Evolutionary conservation across 2,797 vertebrate genomes (phyloP), one percentile per base, ranked within the genome.

Genomic region (Cirrhinus molitorella): DNA sequence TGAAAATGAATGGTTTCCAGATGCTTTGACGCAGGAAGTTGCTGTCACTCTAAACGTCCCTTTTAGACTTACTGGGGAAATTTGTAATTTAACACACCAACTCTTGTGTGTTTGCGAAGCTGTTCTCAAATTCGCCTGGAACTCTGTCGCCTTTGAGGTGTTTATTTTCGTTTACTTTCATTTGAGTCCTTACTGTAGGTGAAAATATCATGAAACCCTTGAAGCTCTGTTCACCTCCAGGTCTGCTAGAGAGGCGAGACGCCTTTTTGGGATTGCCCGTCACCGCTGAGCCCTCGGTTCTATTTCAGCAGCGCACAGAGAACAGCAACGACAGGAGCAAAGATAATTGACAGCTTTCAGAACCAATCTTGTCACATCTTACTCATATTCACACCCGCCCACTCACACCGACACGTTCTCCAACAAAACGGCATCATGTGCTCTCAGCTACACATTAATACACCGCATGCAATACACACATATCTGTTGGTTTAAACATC

Each of bases 301-400:
- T n/a, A 19, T 68, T 76, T 59, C 74, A 80, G 49, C 85, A 75
- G 59, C 53, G 59, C 71, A 31, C 51, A 43, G 81, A 78, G 66
- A 72, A 59, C 61, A 65, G 86, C 88, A 74, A 84, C 31, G 80
- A 81, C 71, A 80, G 66, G 85, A 79, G 49, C 45, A 25, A 37
- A 80, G 31, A 68, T 89, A 88, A 93, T 61, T 90, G 90, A 92
- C 87, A 85, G 90, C 88, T 89, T 89, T 92, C 90, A 91, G 84
- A 89, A 85, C 86, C 83, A 83, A 87, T 88, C 89, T 78, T 28
- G 49, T 91, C 90, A 90, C 83, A 80, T 83, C 78, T 25, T 67
- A 45, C 51, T 72, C 25, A 28, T 71, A 53, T 75, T 80, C 28
- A 28, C 76, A 80, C 76, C 70, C 76, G 13, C 67, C 67, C 61